Evolutionary conservation across 2,888 invertebrate genomes (phyloP).

Genomic region (Epinotia demarniana): DNA sequence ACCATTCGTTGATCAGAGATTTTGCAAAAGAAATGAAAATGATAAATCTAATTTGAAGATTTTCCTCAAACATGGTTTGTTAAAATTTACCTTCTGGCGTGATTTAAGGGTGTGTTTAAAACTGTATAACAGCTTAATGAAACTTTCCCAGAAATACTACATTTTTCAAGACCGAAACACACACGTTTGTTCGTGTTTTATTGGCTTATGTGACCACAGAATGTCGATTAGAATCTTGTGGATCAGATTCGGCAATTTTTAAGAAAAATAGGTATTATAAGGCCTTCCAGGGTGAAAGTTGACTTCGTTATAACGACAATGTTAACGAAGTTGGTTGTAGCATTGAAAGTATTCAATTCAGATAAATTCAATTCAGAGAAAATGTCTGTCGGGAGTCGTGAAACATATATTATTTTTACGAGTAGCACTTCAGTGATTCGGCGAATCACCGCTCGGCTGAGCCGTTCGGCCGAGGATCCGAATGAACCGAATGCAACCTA

Average conservation of each 20-base stretch:
- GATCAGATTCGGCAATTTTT: neutral
- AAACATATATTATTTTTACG: too few species aligned
- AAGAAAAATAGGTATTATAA: neutral
- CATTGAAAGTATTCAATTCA: neutral
- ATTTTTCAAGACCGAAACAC: neutral
- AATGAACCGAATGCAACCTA: too few species aligned
- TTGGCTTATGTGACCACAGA: neutral
- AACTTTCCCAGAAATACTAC: neutral
- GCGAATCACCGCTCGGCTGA: too few species aligned
- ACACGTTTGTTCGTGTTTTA: neutral
- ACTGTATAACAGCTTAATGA: neutral
- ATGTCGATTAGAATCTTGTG: neutral
- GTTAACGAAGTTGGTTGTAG: neutral
- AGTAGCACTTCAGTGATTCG: too few species aligned
- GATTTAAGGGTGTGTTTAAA: neutral
- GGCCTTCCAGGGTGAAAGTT: neutral
- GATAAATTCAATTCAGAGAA: neutral
- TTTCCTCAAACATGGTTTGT: slow-evolving; percentile 9
- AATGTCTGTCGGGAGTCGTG: neutral
- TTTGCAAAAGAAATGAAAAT: slow-evolving; percentile 1
- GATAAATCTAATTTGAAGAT: slow-evolving; percentile 10
- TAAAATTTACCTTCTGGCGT: neutral
- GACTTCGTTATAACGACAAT: neutral
- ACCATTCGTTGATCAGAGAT: neutral
- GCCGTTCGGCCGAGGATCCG: too few species aligned